A percentile compares a stretch with the other conserved stretches of the same genome.
These are phyloP conservation scores for Procavia capensis DNA, from an alignment of 2,113 vertebrate species.

Conservation along the genomic window DNA sequence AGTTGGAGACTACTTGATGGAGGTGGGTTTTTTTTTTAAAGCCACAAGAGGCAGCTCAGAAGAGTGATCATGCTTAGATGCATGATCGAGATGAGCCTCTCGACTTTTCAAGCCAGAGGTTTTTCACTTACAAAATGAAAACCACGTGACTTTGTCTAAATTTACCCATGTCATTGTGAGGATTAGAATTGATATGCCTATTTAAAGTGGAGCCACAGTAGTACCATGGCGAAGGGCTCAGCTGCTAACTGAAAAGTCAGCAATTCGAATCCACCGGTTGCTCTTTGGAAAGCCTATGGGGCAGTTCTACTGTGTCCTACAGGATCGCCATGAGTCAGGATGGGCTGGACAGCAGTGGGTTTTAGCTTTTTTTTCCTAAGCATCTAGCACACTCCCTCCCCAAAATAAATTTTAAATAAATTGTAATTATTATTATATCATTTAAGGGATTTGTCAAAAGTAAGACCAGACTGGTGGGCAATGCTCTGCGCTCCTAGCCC, in stretches of 20 bases:
- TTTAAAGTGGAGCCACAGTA: too few relatives aligned
- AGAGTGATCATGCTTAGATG: neutral
- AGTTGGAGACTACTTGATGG: too few relatives aligned
- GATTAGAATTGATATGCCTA: constrained; percentile 16
- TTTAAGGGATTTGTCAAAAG: constrained; percentile 18
- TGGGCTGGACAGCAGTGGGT: too few relatives aligned
- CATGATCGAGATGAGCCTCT: neutral
- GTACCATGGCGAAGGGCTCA: too few relatives aligned
- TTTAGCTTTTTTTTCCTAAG: neutral
- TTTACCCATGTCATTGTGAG: neutral
- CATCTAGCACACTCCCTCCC: neutral
- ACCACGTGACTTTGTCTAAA: neutral
- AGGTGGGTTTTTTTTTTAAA: too few relatives aligned
- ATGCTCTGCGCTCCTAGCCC: neutral
- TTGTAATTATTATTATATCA: neutral
- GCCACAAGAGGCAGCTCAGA: neutral
- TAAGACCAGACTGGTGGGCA: neutral
- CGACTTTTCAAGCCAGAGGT: constrained; percentile 19
- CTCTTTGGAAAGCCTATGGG: too few relatives aligned
- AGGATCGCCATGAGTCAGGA: too few relatives aligned
- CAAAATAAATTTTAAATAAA: constrained; percentile 52
- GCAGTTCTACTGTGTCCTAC: too few relatives aligned
- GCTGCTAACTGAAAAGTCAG: too few relatives aligned
- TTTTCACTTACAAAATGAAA: neutral
- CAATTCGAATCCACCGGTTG: too few relatives aligned